Base-by-base conservation (phyloP, 2,113 vertebrate species). In the Montifringilla adamsi region DNA sequence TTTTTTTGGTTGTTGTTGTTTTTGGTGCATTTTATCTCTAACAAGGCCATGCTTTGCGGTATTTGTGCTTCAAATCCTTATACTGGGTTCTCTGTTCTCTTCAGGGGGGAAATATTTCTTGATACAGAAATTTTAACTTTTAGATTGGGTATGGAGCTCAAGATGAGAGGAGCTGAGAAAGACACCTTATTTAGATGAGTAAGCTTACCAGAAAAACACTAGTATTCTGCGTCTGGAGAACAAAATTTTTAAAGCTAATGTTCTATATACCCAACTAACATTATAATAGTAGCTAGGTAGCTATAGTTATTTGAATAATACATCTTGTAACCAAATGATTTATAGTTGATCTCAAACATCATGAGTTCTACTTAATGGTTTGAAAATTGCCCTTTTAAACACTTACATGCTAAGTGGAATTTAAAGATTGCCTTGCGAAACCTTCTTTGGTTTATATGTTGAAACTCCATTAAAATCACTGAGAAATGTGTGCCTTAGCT, bases 221-320 rank as follows among this genome's bases (percentile, higher is more conserved):
- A 24, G 21, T 84, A 68, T 94, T 94, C 68, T 86, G 28, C 81
- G 23, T 84, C 39, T 64, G 87, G 26, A 81, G 83, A 95, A 94
- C 70, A 87, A 96, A 94, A 87, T 49, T 76, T 76, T 91, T 55
- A 68, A 95, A 79, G 30, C 47, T 93, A 80, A 91, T 94, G 60
- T 92, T 95, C 81, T 94, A 13, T 81, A 39, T 76, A 74, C 22
- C 75, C 46, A 86, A 72, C 79, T 94, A 82, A 58, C 41, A 87
- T 95, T 73, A 93, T 49, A 95, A 62, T 69, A 83, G 83, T 59
- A 85, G 49, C 66, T 87, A 67, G 82, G 74, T 77, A 81, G 44
- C 91, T 96, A 30, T 44, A 79, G 37, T 73, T 95, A 56, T 85
- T 90, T 77, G 66, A 84, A 70, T 76, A 82, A 55, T 83, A 17